Percentiles rank a stretch among this genome's conserved stretches.
These are phyloP conservation scores for Thomomys bottae DNA, from an alignment of 2,113 vertebrate genomes.

Conservation along the genomic window DNA sequence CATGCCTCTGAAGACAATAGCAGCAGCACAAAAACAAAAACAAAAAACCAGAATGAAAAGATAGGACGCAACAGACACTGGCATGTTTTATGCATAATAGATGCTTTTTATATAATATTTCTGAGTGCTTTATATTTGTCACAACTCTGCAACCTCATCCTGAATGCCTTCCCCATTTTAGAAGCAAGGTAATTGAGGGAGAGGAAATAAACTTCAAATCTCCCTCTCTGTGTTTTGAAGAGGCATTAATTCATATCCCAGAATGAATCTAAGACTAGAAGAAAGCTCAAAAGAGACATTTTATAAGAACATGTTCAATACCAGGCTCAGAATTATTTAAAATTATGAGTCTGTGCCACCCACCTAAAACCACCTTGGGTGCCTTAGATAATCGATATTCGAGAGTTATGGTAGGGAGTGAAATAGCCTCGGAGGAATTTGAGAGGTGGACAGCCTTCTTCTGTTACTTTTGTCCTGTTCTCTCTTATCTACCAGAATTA, in stretches of 20 bases:
- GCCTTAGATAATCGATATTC: background rate
- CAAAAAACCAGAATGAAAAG: background rate
- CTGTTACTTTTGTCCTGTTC: background rate
- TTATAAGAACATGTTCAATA: background rate
- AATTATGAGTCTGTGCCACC: background rate
- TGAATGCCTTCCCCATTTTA: background rate
- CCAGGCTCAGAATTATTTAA: background rate
- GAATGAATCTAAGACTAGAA: background rate
- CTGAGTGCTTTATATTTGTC: background rate
- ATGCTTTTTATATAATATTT: no score
- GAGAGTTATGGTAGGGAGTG: background rate
- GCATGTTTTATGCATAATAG: background rate
- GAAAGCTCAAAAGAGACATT: slow-evolving; percentile 37
- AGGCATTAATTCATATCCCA: background rate
- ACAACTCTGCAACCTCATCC: background rate
- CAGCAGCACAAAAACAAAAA: slow-evolving; percentile 28
- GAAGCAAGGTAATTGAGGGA: background rate
- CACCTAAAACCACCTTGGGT: background rate
- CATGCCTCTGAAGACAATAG: background rate
- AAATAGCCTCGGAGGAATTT: background rate
- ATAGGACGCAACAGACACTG: background rate
- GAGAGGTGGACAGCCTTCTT: background rate
- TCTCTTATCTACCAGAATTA: background rate
- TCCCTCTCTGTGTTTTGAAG: background rate
- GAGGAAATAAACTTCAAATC: background rate